phyloP scores from a whole-genome alignment of 2,888 invertebrate genomes.

The Athalia circularis region DNA sequence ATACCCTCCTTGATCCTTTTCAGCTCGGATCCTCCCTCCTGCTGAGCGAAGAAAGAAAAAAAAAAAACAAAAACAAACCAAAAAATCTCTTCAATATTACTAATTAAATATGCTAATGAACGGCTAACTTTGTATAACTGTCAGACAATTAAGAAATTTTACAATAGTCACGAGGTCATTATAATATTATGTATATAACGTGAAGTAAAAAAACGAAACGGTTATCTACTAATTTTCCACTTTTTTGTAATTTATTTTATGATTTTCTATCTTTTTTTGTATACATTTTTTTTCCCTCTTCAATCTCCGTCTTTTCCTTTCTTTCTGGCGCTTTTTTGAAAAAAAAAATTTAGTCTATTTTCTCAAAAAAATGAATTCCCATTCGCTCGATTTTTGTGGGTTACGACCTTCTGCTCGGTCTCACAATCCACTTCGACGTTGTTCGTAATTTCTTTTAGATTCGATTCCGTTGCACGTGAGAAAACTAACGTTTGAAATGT shows the following conservation, averaged over 20 bases:
- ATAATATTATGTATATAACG: background rate
- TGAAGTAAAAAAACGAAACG: too few relatives aligned
- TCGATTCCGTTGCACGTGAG: too few relatives aligned
- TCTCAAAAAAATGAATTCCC: background rate
- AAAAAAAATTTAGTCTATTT: too few relatives aligned
- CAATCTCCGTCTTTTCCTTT: background rate
- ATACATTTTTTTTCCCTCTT: background rate
- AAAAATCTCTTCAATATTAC: conserved; percentile 71
- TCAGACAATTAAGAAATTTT: conserved; percentile 71
- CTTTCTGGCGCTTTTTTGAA: background rate
- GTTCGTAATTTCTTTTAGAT: too few relatives aligned
- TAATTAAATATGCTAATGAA: conserved; percentile 73
- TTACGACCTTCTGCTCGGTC: too few relatives aligned
- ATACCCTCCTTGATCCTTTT: background rate
- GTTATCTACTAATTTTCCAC: background rate
- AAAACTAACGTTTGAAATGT: too few relatives aligned
- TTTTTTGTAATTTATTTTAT: background rate
- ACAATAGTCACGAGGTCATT: conserved; percentile 63
- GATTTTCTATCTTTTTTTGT: background rate
- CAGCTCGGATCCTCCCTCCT: conserved; percentile 55
- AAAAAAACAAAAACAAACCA: too few relatives aligned
- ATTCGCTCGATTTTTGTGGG: too few relatives aligned
- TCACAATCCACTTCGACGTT: too few relatives aligned
- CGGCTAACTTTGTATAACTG: conserved; percentile 66
- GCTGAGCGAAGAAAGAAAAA: conserved; percentile 62